phyloP scores from a whole-genome alignment of 2,113 vertebrate genomes.

The Microcebus lehilahytsara region DNA sequence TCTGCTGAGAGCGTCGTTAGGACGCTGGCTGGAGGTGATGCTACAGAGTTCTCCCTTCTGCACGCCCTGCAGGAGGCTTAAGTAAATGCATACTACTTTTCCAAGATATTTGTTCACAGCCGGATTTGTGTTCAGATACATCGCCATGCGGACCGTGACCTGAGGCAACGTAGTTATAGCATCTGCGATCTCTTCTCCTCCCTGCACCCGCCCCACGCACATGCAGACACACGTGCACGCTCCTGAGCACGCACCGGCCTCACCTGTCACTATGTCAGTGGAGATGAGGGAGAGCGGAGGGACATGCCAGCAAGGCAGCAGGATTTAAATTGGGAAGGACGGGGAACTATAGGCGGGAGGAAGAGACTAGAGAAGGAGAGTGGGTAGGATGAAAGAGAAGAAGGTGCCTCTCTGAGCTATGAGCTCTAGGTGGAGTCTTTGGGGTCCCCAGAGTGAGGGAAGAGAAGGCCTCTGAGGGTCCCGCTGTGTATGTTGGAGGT shows the following conservation, averaged over 20 bases:
- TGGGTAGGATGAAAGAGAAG: background rate
- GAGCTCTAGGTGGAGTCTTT: background rate
- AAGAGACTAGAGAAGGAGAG: background rate
- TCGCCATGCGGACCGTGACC: background rate
- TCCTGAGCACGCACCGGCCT: background rate
- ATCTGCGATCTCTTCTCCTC: background rate
- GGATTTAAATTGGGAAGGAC: background rate
- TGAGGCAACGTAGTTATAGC: background rate
- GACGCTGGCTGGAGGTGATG: background rate
- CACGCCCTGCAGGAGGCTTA: background rate
- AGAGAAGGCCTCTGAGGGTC: background rate
- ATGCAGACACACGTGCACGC: fast-evolving
- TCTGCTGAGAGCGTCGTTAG: background rate
- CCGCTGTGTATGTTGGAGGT: background rate
- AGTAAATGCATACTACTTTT: background rate
- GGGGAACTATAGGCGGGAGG: background rate
- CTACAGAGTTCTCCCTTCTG: background rate
- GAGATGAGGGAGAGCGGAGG: background rate
- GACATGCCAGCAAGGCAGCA: background rate
- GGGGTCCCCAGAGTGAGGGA: background rate
- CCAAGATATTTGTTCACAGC: background rate
- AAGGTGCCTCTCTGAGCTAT: background rate
- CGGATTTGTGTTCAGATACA: background rate
- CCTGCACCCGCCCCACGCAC: fast-evolving
- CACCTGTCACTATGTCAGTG: background rate